Conservation (phyloP, 2,113 vertebrate species). For the Macquaria ambigua region DNA sequence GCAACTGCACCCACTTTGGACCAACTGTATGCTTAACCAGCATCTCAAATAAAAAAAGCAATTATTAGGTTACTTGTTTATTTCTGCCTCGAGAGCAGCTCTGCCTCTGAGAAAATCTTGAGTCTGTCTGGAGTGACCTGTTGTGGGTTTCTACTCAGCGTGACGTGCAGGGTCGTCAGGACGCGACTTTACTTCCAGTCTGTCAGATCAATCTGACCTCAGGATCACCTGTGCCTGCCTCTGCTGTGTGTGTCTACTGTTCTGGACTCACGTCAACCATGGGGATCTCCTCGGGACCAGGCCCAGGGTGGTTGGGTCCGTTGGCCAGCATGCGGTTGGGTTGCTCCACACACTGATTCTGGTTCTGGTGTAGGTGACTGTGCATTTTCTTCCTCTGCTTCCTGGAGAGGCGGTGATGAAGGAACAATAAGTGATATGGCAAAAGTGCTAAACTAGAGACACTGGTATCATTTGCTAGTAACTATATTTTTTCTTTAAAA, state of each 20-base stretch:
- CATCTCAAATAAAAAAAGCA: background rate
- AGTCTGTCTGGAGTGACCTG: background rate
- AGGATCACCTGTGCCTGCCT: background rate
- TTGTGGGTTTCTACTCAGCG: background rate
- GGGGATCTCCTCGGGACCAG: conserved; percentile 94
- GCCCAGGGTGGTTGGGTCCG: conserved; percentile 93
- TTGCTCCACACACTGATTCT: conserved; percentile 96
- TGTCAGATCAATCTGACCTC: conserved; percentile 8
- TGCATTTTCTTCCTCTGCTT: conserved; percentile 97
- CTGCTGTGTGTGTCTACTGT: conserved; percentile 6
- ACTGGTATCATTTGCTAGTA: background rate
- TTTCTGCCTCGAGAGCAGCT: background rate
- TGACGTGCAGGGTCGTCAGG: background rate
- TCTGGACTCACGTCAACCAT: conserved; percentile 92
- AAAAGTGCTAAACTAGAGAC: conserved; percentile 6
- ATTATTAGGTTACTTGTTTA: too few species aligned
- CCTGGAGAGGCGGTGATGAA: conserved; percentile 76
- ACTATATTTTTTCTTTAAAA: background rate
- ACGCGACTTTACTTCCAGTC: conserved; percentile 14
- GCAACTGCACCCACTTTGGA: background rate
- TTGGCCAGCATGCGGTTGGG: conserved; percentile 93
- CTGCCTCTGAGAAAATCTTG: background rate
- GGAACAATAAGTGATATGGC: conserved; percentile 15
- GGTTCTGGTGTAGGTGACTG: conserved; percentile 93
- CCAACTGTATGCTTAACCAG: background rate